These are phyloP conservation scores for Anhinga rufa DNA, from an alignment of 2,113 vertebrate genomes.

Conservation along the genomic window DNA sequence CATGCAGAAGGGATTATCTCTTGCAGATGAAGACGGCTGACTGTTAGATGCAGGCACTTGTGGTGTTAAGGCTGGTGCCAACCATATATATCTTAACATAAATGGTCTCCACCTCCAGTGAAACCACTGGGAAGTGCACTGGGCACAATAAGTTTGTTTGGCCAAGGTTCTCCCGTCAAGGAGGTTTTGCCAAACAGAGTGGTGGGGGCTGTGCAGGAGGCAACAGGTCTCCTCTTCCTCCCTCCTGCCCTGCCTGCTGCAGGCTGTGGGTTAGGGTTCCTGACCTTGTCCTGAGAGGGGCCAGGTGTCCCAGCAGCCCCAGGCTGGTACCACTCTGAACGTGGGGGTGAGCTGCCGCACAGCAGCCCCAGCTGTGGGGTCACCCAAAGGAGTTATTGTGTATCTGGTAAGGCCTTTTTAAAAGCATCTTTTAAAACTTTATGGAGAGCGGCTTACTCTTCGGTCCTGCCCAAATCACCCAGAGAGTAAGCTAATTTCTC, in stretches of 20 bases:
- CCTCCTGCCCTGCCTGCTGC: background rate
- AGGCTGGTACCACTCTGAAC: background rate
- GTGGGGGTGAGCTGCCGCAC: fast-evolving
- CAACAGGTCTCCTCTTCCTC: background rate
- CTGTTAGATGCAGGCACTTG: background rate
- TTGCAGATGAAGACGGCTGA: background rate
- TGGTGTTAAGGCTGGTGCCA: background rate
- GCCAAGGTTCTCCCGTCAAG: background rate
- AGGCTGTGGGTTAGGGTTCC: background rate
- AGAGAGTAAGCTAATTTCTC: background rate
- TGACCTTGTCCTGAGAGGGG: background rate
- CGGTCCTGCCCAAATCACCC: background rate
- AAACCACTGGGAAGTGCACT: background rate
- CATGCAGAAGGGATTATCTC: background rate
- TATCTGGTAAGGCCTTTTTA: background rate
- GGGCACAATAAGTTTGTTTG: background rate
- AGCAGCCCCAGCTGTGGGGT: background rate
- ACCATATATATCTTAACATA: background rate
- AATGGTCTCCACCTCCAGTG: background rate
- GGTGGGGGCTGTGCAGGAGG: background rate
- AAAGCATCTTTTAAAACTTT: background rate
- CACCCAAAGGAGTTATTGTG: background rate
- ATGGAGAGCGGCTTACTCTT: background rate
- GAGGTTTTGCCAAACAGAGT: background rate
- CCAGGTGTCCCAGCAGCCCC: background rate